Conservation (phyloP, 2,113 vertebrate species). For the Thunnus maccoyii region DNA sequence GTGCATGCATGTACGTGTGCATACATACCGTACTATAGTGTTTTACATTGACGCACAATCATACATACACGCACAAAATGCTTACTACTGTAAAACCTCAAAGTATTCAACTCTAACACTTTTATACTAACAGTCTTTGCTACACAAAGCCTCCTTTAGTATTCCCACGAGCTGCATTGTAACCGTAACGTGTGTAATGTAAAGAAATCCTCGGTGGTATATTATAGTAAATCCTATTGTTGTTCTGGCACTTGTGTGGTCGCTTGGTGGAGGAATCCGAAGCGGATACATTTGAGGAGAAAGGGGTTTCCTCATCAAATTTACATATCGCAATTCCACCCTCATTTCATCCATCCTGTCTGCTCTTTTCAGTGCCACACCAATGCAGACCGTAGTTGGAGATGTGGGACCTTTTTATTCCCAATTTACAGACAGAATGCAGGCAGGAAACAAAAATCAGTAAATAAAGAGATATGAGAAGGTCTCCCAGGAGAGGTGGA, state of each 20-base stretch:
- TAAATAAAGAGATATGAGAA: conserved; percentile 72
- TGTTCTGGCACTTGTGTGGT: conserved; percentile 52
- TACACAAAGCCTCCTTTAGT: conserved; percentile 64
- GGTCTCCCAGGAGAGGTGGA: conserved; percentile 53
- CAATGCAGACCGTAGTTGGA: conserved; percentile 36
- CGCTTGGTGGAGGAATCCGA: conserved; percentile 62
- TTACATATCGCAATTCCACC: conserved; percentile 73
- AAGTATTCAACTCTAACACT: conserved; percentile 62
- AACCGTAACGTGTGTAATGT: conserved; percentile 61
- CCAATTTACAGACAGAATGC: conserved; percentile 55
- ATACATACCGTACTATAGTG: conserved; percentile 51
- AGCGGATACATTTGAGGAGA: conserved; percentile 53
- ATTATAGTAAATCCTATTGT: conserved; percentile 64
- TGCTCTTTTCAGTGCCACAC: conserved; percentile 22
- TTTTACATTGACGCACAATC: conserved; percentile 51
- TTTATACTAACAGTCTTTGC: conserved; percentile 57
- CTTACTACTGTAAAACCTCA: conserved; percentile 70
- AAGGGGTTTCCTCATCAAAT: conserved; percentile 73
- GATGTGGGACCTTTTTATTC: conserved; percentile 65
- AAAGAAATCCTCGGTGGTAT: conserved; percentile 66
- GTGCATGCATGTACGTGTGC: conserved; percentile 40
- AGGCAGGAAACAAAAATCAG: conserved; percentile 71
- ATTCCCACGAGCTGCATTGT: conserved; percentile 67
- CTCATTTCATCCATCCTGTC: conserved; percentile 51
- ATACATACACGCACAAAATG: conserved; percentile 57